Conservation (phyloP, 1,140 invertebrate genomes). For the Eupeodes corollae region DNA sequence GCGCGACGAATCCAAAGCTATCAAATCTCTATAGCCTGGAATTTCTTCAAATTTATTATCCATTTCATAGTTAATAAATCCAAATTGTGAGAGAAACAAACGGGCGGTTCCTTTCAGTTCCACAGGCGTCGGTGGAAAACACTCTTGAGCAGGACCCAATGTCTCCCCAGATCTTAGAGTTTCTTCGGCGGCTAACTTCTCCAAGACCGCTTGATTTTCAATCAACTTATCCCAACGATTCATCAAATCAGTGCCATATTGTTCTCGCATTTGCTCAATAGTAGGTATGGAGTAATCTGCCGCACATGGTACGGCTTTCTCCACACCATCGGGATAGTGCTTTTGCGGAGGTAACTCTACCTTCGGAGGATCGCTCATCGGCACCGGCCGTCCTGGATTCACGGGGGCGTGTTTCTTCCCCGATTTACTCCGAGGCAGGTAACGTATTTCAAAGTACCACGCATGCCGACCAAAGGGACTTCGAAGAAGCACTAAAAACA, state of each 20-base stretch:
- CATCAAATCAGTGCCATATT: constrained; percentile 41
- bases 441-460: constrained; percentile 83
- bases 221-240: constrained; percentile 44
- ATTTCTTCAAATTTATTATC: constrained; percentile 41
- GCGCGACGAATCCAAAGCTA: constrained; percentile 62
- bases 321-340: constrained; percentile 74
- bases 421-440: constrained; percentile 67
- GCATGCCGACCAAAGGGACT: constrained; percentile 87
- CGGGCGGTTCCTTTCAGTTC: constrained; percentile 90
- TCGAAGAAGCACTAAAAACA: constrained; percentile 63
- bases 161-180: constrained; percentile 32
- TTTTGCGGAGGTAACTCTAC: constrained; percentile 52
- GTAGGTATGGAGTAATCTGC: constrained; percentile 62
- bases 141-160: constrained; percentile 50
- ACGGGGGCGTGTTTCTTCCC: constrained; percentile 54
- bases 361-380: constrained; percentile 56
- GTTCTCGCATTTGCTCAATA: constrained; percentile 49
- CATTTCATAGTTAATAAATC: constrained; percentile 70
- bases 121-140: constrained; percentile 66
- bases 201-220: constrained; percentile 38
- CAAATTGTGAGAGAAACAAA: constrained; percentile 88
- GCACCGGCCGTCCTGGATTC: constrained; percentile 67
- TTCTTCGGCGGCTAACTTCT: constrained; percentile 38
- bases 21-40: constrained; percentile 48
- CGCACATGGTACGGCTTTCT: constrained; percentile 63